phyloP scores from a whole-genome alignment of 2,797 vertebrate genomes.

The Nyctibius grandis region DNA sequence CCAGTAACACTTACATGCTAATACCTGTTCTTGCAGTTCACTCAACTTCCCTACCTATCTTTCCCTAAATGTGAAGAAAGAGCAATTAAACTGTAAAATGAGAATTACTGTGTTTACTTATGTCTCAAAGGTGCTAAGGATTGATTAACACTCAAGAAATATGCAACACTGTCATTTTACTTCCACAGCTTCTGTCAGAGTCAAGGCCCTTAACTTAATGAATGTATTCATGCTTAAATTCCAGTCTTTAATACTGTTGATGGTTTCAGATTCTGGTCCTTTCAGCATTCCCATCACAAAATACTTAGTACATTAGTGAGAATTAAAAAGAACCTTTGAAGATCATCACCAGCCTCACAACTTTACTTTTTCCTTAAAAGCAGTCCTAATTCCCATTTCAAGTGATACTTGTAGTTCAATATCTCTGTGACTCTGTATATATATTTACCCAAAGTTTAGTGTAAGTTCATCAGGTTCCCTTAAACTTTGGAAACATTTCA shows the following conservation, averaged over 20 bases:
- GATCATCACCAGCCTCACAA: not conserved
- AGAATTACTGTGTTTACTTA: not conserved
- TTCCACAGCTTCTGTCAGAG: not conserved
- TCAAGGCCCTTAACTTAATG: not conserved
- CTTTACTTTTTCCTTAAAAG: not conserved
- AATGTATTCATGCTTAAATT: not conserved
- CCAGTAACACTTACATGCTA: not conserved
- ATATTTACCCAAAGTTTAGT: not conserved
- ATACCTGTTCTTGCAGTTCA: conserved; percentile 6
- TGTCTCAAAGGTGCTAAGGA: not conserved
- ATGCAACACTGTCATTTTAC: not conserved
- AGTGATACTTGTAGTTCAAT: not conserved
- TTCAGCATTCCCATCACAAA: not conserved
- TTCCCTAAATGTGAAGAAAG: not conserved
- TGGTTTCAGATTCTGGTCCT: not conserved
- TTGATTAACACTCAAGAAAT: not conserved
- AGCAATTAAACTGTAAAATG: not conserved
- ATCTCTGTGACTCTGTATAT: not conserved
- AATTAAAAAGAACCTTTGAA: not conserved
- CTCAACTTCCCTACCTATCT: not conserved
- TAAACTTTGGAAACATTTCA: not conserved
- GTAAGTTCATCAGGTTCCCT: not conserved
- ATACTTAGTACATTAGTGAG: not conserved
- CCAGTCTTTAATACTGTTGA: not conserved
- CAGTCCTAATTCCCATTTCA: not conserved